Evolutionary conservation across 2,113 vertebrate genomes (phyloP).

Genomic region (Bolborhynchus lineola): DNA sequence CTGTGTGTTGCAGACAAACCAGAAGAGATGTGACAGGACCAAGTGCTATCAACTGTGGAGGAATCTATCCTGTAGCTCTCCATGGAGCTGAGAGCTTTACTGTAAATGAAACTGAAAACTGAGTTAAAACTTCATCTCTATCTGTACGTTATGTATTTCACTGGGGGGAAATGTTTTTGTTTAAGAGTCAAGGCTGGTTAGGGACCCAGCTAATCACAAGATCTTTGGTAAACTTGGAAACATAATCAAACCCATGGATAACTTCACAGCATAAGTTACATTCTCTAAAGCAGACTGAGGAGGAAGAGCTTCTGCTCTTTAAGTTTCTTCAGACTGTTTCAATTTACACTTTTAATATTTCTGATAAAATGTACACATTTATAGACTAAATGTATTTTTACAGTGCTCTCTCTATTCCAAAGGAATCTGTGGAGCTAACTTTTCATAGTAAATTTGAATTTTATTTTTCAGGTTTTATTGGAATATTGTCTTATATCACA

Average conservation of each 20-base stretch:
- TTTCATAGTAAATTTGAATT: neutral
- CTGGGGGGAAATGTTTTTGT: neutral
- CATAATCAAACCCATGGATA: neutral
- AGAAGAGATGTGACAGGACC: neutral
- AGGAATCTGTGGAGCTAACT: neutral
- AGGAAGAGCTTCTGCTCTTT: neutral
- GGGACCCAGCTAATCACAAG: neutral
- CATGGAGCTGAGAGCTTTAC: neutral
- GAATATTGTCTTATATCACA: neutral
- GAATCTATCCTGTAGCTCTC: neutral
- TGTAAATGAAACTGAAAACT: neutral
- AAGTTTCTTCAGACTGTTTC: neutral
- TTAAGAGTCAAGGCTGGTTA: neutral
- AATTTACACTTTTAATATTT: neutral
- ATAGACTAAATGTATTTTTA: neutral
- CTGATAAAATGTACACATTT: neutral
- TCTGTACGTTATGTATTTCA: neutral
- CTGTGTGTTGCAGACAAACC: neutral
- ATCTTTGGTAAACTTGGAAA: neutral
- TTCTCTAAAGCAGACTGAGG: neutral
- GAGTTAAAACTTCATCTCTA: neutral
- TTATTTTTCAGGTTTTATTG: neutral
- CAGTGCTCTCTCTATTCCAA: neutral
- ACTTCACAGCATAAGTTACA: neutral
- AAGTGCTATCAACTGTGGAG: neutral